A percentile compares a stretch with the other conserved stretches of the same genome.
Evolutionary conservation across 2,113 vertebrate species (phyloP).

Genomic region (Gila orcuttii): DNA sequence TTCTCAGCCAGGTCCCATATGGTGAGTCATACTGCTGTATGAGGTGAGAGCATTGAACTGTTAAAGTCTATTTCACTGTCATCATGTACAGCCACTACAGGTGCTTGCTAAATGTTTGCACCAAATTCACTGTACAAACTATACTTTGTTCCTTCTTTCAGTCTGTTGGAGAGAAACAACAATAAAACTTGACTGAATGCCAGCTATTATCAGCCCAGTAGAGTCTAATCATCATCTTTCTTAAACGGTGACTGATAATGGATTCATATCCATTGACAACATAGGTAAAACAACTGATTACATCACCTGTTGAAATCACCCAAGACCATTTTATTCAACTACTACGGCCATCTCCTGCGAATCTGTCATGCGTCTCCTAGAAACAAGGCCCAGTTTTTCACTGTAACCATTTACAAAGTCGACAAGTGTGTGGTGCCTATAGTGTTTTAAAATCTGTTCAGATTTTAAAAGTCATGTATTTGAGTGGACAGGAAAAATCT

Average conservation of each 20-base stretch:
- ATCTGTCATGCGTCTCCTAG: too few relatives aligned
- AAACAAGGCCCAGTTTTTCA: too few relatives aligned
- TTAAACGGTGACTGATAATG: neutral
- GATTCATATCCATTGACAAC: too few relatives aligned
- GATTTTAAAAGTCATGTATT: too few relatives aligned
- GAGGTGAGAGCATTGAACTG: neutral
- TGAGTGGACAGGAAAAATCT: neutral
- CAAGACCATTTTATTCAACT: too few relatives aligned
- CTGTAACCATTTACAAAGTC: too few relatives aligned
- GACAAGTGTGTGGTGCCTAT: too few relatives aligned
- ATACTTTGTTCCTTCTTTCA: neutral
- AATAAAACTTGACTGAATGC: neutral
- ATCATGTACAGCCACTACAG: neutral
- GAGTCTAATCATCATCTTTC: neutral
- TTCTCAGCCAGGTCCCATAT: constrained; percentile 3
- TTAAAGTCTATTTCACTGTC: neutral
- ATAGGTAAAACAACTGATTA: too few relatives aligned
- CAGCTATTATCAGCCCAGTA: neutral
- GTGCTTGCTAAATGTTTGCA: neutral
- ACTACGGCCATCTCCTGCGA: too few relatives aligned
- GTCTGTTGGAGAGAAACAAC: neutral
- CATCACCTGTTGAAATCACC: too few relatives aligned
- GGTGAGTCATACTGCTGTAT: constrained; percentile 9
- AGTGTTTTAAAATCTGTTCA: too few relatives aligned
- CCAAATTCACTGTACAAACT: neutral